Evolutionary conservation across 2,113 vertebrate genomes (phyloP).

Genomic region (Ibidorhyncha struthersii): DNA sequence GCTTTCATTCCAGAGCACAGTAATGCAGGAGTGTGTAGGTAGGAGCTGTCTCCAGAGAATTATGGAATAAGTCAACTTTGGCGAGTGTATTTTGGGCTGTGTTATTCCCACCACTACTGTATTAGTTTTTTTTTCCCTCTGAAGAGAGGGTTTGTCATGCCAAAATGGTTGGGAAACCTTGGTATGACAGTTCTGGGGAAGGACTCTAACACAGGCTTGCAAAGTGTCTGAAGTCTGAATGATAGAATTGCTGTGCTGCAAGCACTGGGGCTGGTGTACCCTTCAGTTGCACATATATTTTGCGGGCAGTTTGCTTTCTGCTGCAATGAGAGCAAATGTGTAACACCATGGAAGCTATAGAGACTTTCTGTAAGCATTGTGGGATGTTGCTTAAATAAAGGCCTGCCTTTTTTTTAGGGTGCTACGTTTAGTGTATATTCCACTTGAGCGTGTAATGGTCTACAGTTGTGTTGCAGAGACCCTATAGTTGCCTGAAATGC

Average conservation of each 20-base stretch:
- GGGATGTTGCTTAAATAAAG: neutral
- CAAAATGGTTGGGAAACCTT: neutral
- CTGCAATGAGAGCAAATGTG: neutral
- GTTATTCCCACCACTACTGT: neutral
- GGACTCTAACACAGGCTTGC: rapidly evolving
- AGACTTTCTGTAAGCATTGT: neutral
- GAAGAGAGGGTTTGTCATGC: neutral
- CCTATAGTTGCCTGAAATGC: neutral
- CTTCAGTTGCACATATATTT: neutral
- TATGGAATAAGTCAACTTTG: neutral
- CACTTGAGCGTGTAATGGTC: neutral
- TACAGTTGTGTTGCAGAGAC: neutral
- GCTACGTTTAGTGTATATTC: neutral
- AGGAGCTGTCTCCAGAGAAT: neutral
- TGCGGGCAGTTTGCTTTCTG: neutral
- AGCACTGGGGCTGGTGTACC: neutral
- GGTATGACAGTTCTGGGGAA: neutral
- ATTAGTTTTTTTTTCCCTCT: neutral
- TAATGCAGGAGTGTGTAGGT: neutral
- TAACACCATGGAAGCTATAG: neutral
- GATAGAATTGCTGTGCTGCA: neutral
- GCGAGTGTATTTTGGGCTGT: neutral
- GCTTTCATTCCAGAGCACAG: neutral
- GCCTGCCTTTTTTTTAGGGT: neutral
- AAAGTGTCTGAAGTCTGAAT: neutral